Evolutionary conservation across 2,113 vertebrate species (phyloP).

Genomic region (Podiceps cristatus): DNA sequence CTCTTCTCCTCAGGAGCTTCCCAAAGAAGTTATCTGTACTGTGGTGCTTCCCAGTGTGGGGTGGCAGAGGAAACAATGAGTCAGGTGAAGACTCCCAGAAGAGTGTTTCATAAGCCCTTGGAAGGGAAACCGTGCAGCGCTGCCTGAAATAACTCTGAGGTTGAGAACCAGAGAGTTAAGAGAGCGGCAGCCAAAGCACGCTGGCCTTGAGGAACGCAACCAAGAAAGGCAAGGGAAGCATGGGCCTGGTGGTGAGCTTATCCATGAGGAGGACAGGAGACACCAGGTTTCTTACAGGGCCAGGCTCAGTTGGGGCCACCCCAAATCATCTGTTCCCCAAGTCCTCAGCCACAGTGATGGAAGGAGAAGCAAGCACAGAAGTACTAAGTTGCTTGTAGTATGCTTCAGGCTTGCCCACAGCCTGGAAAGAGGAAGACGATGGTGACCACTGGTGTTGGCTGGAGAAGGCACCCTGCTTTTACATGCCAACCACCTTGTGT

Average conservation of each 20-base stretch:
- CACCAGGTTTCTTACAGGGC: not conserved
- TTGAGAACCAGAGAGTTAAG: constrained; percentile 17
- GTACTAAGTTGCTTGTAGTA: not conserved
- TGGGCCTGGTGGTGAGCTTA: not conserved
- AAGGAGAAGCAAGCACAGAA: not conserved
- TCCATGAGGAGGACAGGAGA: not conserved
- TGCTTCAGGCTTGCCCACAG: not conserved
- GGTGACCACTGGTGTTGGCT: not conserved
- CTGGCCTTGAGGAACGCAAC: not conserved
- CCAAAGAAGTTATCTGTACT: constrained; percentile 36
- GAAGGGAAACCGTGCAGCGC: constrained; percentile 14
- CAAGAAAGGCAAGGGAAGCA: constrained; percentile 7
- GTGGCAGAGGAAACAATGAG: constrained; percentile 67
- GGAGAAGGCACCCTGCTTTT: not conserved
- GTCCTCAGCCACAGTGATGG: no score
- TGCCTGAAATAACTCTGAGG: constrained; percentile 53
- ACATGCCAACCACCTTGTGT: not conserved
- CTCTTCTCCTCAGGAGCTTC: constrained; percentile 49
- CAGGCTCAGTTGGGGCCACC: not conserved
- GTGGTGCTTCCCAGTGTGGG: constrained; percentile 48
- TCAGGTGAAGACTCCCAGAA: constrained; percentile 71
- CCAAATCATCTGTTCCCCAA: not conserved
- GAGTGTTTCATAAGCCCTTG: constrained; percentile 60
- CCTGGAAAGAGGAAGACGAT: not conserved
- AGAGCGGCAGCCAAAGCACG: constrained; percentile 45